Conservation (phyloP, 2,113 vertebrate genomes). For the Poicephalus meyeri region DNA sequence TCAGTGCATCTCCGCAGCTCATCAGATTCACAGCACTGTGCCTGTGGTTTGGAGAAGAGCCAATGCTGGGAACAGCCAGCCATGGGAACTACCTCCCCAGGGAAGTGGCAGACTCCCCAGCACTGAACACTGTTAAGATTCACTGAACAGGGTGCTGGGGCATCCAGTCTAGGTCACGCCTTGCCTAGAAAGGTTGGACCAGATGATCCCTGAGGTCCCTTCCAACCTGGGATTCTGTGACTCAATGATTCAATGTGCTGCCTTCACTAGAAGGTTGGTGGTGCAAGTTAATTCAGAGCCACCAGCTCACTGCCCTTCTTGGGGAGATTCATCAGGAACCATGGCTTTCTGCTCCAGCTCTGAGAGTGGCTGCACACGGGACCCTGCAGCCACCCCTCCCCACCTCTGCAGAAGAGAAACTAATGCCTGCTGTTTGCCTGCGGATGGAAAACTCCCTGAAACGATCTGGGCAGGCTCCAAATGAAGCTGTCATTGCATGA, state of each 20-base stretch:
- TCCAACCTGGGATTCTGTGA: neutral
- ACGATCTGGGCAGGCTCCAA: neutral
- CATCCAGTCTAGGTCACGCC: neutral
- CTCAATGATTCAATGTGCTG: neutral
- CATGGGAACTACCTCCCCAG: neutral
- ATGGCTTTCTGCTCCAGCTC: neutral
- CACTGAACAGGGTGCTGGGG: neutral
- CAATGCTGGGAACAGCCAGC: neutral
- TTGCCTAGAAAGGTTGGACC: neutral
- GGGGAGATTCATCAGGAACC: neutral
- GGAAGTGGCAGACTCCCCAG: neutral
- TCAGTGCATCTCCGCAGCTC: neutral
- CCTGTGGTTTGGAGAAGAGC: neutral
- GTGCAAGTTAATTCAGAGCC: neutral
- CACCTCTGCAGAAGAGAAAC: neutral
- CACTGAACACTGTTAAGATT: neutral
- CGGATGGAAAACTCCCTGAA: neutral
- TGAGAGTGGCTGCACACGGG: rapidly evolving
- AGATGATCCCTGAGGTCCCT: neutral
- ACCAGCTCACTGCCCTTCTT: neutral
- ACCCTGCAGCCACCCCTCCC: neutral
- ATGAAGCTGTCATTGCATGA: neutral
- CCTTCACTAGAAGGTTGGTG: neutral
- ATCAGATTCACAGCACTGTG: rapidly evolving
- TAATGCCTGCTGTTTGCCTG: neutral